phyloP scores from a whole-genome alignment of 2,888 invertebrate species.

The Macrosoma leucophasiata region DNA sequence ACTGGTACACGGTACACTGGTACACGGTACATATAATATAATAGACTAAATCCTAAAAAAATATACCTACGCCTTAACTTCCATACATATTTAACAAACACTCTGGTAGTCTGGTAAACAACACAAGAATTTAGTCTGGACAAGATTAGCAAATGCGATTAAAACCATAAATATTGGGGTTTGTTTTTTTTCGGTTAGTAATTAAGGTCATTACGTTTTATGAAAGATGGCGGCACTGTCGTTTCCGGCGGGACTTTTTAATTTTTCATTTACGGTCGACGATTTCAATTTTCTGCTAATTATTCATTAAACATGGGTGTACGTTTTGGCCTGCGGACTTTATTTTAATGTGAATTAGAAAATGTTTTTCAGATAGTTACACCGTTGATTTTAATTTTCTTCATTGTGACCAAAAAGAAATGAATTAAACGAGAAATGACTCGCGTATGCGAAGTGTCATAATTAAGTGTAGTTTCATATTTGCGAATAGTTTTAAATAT shows the following conservation, averaged over 20 bases:
- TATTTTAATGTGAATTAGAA: conserved; percentile 42
- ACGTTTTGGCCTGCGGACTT: conserved; percentile 41
- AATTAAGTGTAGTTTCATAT: too few species aligned
- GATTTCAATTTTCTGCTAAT: conserved; percentile 61
- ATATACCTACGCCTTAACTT: too few species aligned
- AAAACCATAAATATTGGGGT: conserved; percentile 35
- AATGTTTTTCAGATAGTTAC: conserved; percentile 34
- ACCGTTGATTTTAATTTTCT: conserved; percentile 33
- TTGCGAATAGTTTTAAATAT: too few species aligned
- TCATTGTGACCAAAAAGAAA: too few species aligned
- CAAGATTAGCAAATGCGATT: conserved; percentile 31
- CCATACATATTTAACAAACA: too few species aligned
- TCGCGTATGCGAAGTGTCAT: too few species aligned
- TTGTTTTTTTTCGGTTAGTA: conserved; percentile 48
- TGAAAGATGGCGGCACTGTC: conserved; percentile 58
- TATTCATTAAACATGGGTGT: conserved; percentile 61
- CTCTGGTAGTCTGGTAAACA: too few species aligned
- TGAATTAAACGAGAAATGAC: too few species aligned
- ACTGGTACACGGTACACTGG: too few species aligned
- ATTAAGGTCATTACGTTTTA: conserved; percentile 52
- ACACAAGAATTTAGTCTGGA: too few species aligned
- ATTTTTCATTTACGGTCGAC: conserved; percentile 63
- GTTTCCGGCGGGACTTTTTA: conserved; percentile 59
- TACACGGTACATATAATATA: too few species aligned
- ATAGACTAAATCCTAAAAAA: too few species aligned